phyloP scores from a whole-genome alignment of 2,888 invertebrate species.

The Prosopocoilus inquinatus region DNA sequence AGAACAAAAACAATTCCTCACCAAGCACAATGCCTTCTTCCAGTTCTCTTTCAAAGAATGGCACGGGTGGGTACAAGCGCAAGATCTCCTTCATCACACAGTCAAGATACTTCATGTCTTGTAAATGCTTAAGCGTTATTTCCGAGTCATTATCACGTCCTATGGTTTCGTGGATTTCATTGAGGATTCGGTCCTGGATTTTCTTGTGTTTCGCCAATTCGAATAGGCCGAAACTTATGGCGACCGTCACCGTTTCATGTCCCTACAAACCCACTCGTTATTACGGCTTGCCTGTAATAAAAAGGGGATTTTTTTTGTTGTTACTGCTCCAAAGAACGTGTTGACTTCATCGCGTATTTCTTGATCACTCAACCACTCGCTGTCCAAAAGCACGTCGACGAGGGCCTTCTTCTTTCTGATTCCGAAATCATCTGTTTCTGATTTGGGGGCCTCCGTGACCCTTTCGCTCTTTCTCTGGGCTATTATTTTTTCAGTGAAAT shows the following conservation, averaged over 20 bases:
- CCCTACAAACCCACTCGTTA: background rate
- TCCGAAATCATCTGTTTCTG: slow-evolving; percentile 11
- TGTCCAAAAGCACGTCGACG: slow-evolving; percentile 45
- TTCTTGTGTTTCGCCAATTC: background rate
- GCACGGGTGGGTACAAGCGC: slow-evolving; percentile 5
- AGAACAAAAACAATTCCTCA: slow-evolving; percentile 1
- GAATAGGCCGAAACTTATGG: slow-evolving; percentile 7
- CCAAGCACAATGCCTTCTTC: slow-evolving; percentile 44
- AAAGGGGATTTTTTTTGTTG: slow-evolving; percentile 14
- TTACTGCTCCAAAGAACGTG: slow-evolving; percentile 59
- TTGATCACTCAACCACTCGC: slow-evolving; percentile 49
- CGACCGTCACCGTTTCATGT: background rate
- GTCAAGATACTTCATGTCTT: slow-evolving; percentile 7
- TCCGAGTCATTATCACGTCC: slow-evolving; percentile 3
- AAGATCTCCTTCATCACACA: slow-evolving; percentile 6
- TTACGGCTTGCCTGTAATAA: background rate
- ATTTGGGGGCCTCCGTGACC: background rate
- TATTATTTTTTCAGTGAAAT: slow-evolving; percentile 24
- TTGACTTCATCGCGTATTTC: slow-evolving; percentile 59
- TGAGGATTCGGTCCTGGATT: background rate
- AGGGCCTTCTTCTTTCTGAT: slow-evolving; percentile 18
- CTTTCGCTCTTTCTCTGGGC: slow-evolving; percentile 22
- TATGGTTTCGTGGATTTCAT: background rate
- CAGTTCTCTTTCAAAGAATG: slow-evolving; percentile 44
- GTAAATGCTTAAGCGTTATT: background rate